phyloP scores from a whole-genome alignment of 1,140 invertebrate species.

The Aethina tumida region DNA sequence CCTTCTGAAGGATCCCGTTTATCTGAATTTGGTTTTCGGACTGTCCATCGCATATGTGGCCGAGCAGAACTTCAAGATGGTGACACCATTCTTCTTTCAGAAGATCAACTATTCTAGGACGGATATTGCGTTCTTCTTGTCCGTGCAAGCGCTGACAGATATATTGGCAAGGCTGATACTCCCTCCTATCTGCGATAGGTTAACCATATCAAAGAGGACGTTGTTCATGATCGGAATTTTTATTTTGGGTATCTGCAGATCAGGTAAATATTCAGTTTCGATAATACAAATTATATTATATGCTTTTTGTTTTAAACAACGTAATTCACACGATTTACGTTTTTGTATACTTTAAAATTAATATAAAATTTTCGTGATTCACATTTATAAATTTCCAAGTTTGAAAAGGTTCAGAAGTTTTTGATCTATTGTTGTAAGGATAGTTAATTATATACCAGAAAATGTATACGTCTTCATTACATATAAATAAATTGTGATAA shows the following conservation, averaged over 20 bases:
- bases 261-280: slow-evolving; percentile 45
- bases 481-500: too few relatives aligned
- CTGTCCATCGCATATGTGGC: slow-evolving; percentile 62
- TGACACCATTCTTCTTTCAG: slow-evolving; percentile 61
- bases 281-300: too few relatives aligned
- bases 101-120: slow-evolving; percentile 52
- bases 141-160: slow-evolving; percentile 60
- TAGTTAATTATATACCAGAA: too few relatives aligned
- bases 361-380: too few relatives aligned
- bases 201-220: slow-evolving; percentile 52
- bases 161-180: slow-evolving; percentile 57
- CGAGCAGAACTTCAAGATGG: slow-evolving; percentile 64
- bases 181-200: slow-evolving; percentile 58
- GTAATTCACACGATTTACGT: too few relatives aligned
- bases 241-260: slow-evolving; percentile 56
- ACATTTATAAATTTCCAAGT: too few relatives aligned
- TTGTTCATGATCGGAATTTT: slow-evolving; percentile 58
- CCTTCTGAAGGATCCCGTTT: slow-evolving; percentile 43
- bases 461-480: too few relatives aligned
- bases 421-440: too few relatives aligned
- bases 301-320: too few relatives aligned
- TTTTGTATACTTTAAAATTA: too few relatives aligned
- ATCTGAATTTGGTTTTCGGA: slow-evolving; percentile 58
- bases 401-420: too few relatives aligned
- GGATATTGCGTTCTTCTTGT: slow-evolving; percentile 58